Percentiles rank a stretch among this genome's conserved stretches.
Evolutionary conservation across 1,140 invertebrate genomes (phyloP).

Genomic region (Atta texana): DNA sequence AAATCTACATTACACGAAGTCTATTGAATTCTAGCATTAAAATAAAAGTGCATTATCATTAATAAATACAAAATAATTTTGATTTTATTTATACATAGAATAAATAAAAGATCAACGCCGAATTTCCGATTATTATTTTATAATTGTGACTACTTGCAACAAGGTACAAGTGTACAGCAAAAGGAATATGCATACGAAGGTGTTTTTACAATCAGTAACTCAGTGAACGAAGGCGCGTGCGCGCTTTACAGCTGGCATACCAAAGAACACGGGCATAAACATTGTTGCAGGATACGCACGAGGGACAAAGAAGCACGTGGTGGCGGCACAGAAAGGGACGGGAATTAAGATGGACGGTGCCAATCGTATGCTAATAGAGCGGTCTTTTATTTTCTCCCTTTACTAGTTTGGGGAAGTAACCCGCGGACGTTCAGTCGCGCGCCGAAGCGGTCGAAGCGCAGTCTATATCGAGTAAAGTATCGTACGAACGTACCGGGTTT

Average conservation of each 20-base stretch:
- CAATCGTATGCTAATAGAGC: constrained; percentile 86
- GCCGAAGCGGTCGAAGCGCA: constrained; percentile 65
- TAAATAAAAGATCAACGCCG: not conserved
- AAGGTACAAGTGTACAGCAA: constrained; percentile 5
- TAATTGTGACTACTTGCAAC: not conserved
- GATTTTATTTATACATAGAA: not conserved
- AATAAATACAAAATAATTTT: not conserved
- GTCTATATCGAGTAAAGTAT: constrained; percentile 69
- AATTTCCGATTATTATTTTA: not conserved
- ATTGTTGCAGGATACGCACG: constrained; percentile 82
- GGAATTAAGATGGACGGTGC: constrained; percentile 85
- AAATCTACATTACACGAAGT: not conserved
- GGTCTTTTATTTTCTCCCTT: constrained; percentile 80
- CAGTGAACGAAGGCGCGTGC: constrained; percentile 78
- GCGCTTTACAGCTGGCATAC: constrained; percentile 81
- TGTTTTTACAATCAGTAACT: constrained; percentile 36
- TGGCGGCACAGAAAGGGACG: constrained; percentile 62
- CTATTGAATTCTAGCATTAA: not conserved
- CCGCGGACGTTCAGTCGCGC: constrained; percentile 75
- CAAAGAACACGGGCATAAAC: constrained; percentile 83
- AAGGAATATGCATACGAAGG: constrained; percentile 51
- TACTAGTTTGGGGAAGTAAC: constrained; percentile 75
- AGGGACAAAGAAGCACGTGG: constrained; percentile 57
- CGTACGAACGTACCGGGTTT: constrained; percentile 47
- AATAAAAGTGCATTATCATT: not conserved